These are phyloP conservation scores for Bibio marci DNA, from an alignment of 2,888 invertebrate genomes.

Conservation along the genomic window DNA sequence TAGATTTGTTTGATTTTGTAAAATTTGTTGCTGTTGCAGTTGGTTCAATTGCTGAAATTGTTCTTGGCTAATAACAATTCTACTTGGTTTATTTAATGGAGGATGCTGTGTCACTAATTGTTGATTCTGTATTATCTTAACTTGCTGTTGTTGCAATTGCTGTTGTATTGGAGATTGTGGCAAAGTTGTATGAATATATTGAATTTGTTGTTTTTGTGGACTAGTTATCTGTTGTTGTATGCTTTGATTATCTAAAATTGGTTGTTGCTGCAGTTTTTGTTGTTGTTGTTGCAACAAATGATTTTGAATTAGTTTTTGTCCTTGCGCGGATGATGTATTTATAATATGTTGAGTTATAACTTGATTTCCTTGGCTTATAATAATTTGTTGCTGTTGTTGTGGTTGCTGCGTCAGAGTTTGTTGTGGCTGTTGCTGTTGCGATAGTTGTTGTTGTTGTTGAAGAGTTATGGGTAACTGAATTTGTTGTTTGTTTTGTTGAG, in stretches of 20 bases:
- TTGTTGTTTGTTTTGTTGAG: conserved; percentile 7
- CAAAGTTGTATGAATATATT: conserved; percentile 8
- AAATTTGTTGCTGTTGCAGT: conserved; percentile 13
- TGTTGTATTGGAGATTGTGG: conserved; percentile 11
- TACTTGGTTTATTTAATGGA: conserved; percentile 15
- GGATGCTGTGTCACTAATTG: conserved; percentile 12
- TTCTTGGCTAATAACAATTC: conserved; percentile 31
- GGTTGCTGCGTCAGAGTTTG: neutral
- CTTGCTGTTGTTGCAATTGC: conserved; percentile 13
- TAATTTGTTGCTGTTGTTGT: conserved; percentile 7
- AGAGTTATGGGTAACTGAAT: no score
- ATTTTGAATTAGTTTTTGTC: conserved; percentile 29
- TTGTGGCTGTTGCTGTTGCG: conserved; percentile 12
- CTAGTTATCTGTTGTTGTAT: conserved; percentile 16
- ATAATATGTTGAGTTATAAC: conserved; percentile 26
- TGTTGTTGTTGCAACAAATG: conserved; percentile 21
- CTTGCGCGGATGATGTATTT: conserved; percentile 26
- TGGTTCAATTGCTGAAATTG: conserved; percentile 13
- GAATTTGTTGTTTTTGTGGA: conserved; percentile 12
- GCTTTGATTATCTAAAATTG: conserved; percentile 15
- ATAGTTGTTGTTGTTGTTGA: conserved; percentile 10
- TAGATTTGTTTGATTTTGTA: neutral
- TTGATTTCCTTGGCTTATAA: conserved; percentile 16
- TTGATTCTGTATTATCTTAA: conserved; percentile 9
- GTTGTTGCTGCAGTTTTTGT: conserved; percentile 21